These are phyloP conservation scores for Craseonycteris thonglongyai DNA, from an alignment of 2,113 vertebrate genomes.

Conservation along the genomic window DNA sequence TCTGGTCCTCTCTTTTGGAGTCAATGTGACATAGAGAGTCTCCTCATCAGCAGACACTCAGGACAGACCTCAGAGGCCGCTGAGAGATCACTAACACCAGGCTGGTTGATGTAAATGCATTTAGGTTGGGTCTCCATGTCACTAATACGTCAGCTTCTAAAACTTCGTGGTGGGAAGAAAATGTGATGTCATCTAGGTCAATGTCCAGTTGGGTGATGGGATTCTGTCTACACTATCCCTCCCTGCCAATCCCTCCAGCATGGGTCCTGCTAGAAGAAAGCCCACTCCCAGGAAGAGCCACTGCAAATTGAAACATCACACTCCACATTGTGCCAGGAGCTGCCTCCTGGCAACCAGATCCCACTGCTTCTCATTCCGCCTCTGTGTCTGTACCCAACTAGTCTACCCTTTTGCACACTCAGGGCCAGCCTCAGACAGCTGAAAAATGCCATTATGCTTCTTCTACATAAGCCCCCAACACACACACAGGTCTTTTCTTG, in stretches of 20 bases:
- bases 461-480: not conserved
- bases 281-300: not conserved
- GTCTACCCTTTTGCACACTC: not conserved
- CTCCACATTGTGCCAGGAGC: not conserved
- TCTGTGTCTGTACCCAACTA: too few relatives aligned
- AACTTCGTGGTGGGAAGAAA: not conserved
- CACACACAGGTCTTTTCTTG: not conserved
- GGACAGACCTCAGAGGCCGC: not conserved
- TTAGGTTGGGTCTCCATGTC: not conserved
- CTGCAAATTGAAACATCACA: too few relatives aligned
- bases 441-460: not conserved
- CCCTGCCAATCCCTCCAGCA: not conserved
- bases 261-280: too few relatives aligned
- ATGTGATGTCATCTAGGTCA: not conserved
- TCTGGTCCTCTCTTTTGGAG: not conserved
- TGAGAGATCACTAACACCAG: not conserved
- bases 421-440: not conserved
- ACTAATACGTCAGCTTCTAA: not conserved
- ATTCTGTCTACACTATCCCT: not conserved
- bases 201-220: not conserved
- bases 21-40: not conserved
- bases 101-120: not conserved
- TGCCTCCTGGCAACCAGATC: not conserved
- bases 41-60: not conserved
- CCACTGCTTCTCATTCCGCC: not conserved